Evolutionary conservation across 2,797 vertebrate species (phyloP), one percentile per base, ranked within the genome.

Genomic region (Myripristis jacobus): DNA sequence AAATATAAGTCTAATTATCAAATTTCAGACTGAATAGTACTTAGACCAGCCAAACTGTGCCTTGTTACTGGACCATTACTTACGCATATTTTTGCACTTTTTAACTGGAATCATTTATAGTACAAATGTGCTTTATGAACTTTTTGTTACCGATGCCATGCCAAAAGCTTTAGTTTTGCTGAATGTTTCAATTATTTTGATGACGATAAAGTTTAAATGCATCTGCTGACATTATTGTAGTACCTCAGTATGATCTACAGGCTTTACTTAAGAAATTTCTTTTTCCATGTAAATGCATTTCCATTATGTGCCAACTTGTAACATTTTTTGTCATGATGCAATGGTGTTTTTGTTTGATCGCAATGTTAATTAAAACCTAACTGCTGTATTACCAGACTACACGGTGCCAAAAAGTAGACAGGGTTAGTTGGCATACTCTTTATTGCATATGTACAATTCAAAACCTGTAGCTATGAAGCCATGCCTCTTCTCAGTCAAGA

Each of bases 361-460:
- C 9, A 46, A 47, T 57, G 29, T 10, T 19, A 6, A 58, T 38
- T 58, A 58, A 58, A 58, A 70, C 25, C 19, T 63, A 24, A 51
- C 3, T 51, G 24, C n/a, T 3, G 7, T 31, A 27, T 16, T 29
- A 18, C 10, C 34, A 48, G 18, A 59, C 41, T n/a, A 27, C 34
- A 47, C 6, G 62, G 70, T 63, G 36, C 4, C 44, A 77, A 73
- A 80, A 41, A 25, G 84, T 31, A 4, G 38, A 61, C 59, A 56
- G 1, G 29, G 55, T 63, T 44, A 71, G 77, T 88, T 77, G 69
- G 27, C 70, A 68, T 87, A 72, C 29, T 54, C 66, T 91, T 92
- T 91, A 92, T 92, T 93, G 82, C 82, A 82, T 90, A 88, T 84
- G 70, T 89, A 86, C 86, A 91, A 63, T 84, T 77, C 69, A 83